Base-by-base conservation (phyloP, 2,113 vertebrate species). In the Nerophis lumbriciformis region DNA sequence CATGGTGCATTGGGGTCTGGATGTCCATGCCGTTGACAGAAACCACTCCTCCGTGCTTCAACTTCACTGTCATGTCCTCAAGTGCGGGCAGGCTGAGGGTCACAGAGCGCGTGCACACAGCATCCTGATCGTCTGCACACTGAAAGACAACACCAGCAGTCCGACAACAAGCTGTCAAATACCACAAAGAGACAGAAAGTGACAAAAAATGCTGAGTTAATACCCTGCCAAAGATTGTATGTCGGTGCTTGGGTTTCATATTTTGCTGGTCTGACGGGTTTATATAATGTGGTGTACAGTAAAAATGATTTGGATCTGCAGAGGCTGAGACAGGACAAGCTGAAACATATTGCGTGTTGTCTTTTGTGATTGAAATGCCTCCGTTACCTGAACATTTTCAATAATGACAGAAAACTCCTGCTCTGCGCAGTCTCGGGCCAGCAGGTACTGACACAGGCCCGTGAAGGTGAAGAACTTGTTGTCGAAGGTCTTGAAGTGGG, bases 401-500 rank as follows among this genome's bases (percentile, higher is more conserved):
- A 95, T 94, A 75, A 95, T 75, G n/a, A 93, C 81, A 16, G 96
- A 94, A 78, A 98, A 99, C 38, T 82, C 64, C 35, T 85, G 87
- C 42, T 91, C 89, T 52, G 82, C 48, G 6, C 94, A 95, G 77
- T 99, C 97, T 66, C 85, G 91, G 19, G 94, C 92, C 83, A 98
- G 87, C 72, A 96, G 84, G 73, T 95, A 98, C 74, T 96, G 95
- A 75, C 96, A 98, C 77, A 92, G 90, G 10, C 95, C 94, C 0
- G 89, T 92, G 90, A 97, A 99, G 56, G 95, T 98, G 83, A 96
- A 99, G 77, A 96, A 91, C 60, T 90, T 96, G 90, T 93, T 89
- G 75, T 99, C 97, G 47, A 99, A 98, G 61, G 92, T 95, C 85
- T 98, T 99, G 87, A 94, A 97, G 86, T 99, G 97, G 44, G 95